Percentiles rank a stretch among this genome's conserved stretches.
These are phyloP conservation scores for Tetrax tetrax DNA, from an alignment of 2,113 vertebrate species.

Conservation along the genomic window DNA sequence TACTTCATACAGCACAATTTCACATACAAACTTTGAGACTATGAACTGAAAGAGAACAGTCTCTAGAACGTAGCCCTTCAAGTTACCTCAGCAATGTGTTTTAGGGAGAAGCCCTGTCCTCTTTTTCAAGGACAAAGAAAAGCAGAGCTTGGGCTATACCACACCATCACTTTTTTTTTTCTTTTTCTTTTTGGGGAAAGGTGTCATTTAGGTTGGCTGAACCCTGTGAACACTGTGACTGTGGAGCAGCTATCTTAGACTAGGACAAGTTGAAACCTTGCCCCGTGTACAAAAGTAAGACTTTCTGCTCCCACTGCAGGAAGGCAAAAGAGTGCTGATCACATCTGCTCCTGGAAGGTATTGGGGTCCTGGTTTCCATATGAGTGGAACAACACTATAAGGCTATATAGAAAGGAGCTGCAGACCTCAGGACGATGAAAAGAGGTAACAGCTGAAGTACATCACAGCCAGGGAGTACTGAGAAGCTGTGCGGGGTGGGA, in stretches of 20 bases:
- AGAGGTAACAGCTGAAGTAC: neutral
- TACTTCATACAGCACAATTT: neutral
- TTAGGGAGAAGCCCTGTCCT: neutral
- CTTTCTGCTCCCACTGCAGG: neutral
- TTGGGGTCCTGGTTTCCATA: neutral
- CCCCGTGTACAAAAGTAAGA: fast-evolving
- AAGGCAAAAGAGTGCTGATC: neutral
- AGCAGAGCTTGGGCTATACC: neutral
- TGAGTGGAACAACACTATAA: neutral
- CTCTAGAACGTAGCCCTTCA: neutral
- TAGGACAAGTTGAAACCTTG: neutral
- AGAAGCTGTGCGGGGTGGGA: neutral
- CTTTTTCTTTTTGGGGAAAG: neutral
- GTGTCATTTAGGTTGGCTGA: neutral
- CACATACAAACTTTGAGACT: neutral
- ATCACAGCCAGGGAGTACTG: neutral
- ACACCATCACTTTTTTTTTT: neutral
- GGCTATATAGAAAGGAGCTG: neutral
- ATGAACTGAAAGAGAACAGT: neutral
- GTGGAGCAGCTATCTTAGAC: neutral
- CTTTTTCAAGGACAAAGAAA: neutral
- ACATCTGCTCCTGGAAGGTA: neutral
- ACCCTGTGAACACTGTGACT: neutral
- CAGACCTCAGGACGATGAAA: neutral
- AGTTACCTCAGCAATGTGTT: neutral